Evolutionary conservation across 2,888 invertebrate species (phyloP).

Genomic region (Tinea pellionella): DNA sequence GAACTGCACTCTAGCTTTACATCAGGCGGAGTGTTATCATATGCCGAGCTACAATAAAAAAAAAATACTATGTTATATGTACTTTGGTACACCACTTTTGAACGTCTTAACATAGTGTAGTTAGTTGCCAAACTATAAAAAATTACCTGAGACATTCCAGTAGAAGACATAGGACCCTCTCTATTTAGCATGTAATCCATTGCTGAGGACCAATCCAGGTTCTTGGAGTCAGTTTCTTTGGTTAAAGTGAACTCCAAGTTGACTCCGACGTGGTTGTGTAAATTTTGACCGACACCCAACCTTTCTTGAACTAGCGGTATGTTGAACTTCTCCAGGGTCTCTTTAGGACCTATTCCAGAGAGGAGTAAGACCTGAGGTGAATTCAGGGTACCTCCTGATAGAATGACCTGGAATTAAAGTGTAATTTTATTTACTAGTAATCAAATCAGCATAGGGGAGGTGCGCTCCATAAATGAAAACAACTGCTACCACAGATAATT

Average conservation of each 20-base stretch:
- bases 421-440: not conserved
- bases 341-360: slow-evolving; percentile 75
- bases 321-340: slow-evolving; percentile 67
- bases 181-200: slow-evolving; percentile 71
- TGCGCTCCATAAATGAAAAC: not conserved
- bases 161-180: slow-evolving; percentile 72
- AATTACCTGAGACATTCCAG: slow-evolving; percentile 73
- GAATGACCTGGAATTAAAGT: slow-evolving; percentile 48
- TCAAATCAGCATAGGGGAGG: too few relatives aligned
- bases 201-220: slow-evolving; percentile 72
- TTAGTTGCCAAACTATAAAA: not conserved
- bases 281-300: slow-evolving; percentile 76
- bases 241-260: slow-evolving; percentile 65
- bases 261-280: slow-evolving; percentile 77
- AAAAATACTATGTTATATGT: too few relatives aligned
- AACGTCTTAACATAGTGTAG: not conserved
- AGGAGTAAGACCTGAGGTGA: slow-evolving; percentile 75
- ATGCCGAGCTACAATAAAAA: too few relatives aligned
- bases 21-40: too few relatives aligned
- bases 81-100: too few relatives aligned
- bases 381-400: slow-evolving; percentile 74
- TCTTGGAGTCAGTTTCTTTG: slow-evolving; percentile 59
- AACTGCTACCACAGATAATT: too few relatives aligned
- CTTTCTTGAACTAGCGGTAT: slow-evolving; percentile 71
- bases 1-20: too few relatives aligned